Conservation (phyloP, 2,888 invertebrate genomes). For the Ethmia dodecea region DNA sequence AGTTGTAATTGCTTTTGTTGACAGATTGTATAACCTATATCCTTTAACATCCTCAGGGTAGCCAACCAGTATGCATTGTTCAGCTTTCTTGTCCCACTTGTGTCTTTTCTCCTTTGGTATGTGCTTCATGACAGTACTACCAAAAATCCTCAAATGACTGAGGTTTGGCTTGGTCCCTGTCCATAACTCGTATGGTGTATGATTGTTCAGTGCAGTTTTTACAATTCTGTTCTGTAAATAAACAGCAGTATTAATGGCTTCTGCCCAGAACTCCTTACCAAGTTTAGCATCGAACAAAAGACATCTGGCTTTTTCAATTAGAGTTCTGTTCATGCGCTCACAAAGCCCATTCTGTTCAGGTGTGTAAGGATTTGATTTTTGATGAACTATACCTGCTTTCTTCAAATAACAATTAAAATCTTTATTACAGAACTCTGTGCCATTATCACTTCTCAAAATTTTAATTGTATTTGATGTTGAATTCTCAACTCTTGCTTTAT, state of each 20-base stretch:
- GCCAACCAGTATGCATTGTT: conserved; percentile 11
- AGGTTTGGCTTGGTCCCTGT: conserved; percentile 12
- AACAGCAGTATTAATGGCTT: conserved; percentile 10
- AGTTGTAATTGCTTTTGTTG: conserved; percentile 12
- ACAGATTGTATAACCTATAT: conserved; percentile 17
- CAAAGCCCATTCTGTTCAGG: conserved; percentile 15
- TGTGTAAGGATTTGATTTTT: conserved; percentile 7
- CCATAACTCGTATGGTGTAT: conserved; percentile 19
- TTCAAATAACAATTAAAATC: conserved; percentile 1
- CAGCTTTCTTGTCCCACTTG: conserved; percentile 14
- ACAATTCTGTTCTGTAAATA: conserved; percentile 10
- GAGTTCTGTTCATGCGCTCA: conserved; percentile 11
- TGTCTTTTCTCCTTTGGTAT: conserved; percentile 15
- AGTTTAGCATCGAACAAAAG: conserved; percentile 10
- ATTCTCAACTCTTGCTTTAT: conserved; percentile 11
- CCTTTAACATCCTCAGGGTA: conserved; percentile 17
- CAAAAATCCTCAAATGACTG: no score
- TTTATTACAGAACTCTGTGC: neutral
- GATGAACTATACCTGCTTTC: conserved; percentile 5
- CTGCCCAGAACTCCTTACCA: conserved; percentile 10
- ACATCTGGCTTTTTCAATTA: conserved; percentile 13
- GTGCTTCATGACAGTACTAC: conserved; percentile 15
- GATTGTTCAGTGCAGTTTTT: conserved; percentile 10
- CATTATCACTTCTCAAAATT: no score
- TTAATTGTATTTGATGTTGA: no score